Base-by-base conservation (phyloP, 2,113 vertebrate genomes). In the Amazona guildingii region DNA sequence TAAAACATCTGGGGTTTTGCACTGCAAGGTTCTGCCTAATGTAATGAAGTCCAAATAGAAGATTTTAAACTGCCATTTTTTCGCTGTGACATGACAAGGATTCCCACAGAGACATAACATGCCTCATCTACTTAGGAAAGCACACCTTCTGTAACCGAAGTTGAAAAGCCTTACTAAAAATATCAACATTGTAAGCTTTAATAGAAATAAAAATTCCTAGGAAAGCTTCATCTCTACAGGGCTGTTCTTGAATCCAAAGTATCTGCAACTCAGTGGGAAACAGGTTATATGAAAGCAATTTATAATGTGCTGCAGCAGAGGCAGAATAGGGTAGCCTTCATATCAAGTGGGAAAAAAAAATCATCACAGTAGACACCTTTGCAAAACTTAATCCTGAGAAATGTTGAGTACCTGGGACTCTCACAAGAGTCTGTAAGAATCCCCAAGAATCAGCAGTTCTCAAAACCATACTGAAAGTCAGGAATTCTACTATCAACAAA, bases 1-100 rank as follows among this genome's bases (percentile, higher is more conserved):
- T 96, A 80, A 96, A 96, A 97, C 97, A 97, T 97, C 95, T 97
- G 96, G 92, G 88, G 1, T 96, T 97, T 92, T 41, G 9, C 82
- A 83, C 66, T 88, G 79, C 78, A 92, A 94, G 86, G 88, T 78
- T 73, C 73, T 95, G 63, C 72, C 15, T 77, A 78, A 88, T 39
- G 66, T 35, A 88, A 86, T 62, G 51, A 94, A 90, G 62, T 86
- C 84, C 84, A 93, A 82, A 88, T 49, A 85, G 69, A 90, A 93
- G 76, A 90, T 88, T 90, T 95, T 85, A 88, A 81, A 80, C 62
- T 48, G 66, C 63, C 44, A 37, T 49, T 83, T 95, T 97, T 96
- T 95, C 91, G 69, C 86, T 93, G 46, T 28, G 67, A 94, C 55
- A 93, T 0, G 0, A 83, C 75, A 83, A 88, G 29, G 37, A 37